These are phyloP conservation scores for Drosophila prostipennis DNA, from an alignment of 2,888 invertebrate genomes.

Conservation along the genomic window DNA sequence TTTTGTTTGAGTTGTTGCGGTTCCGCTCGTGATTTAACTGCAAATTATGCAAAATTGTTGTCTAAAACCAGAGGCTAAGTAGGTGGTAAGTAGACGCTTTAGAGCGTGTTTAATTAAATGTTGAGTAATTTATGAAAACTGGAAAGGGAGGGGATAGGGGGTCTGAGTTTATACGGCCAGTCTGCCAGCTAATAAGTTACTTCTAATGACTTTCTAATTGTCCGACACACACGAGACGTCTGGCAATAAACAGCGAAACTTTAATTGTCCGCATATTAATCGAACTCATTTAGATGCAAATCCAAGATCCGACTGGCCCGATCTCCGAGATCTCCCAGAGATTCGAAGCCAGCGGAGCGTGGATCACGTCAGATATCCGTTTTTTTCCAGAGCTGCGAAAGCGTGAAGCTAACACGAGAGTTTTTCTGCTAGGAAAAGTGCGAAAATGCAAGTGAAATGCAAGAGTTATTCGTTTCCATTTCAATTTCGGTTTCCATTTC, in stretches of 20 bases:
- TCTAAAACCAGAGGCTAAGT: slow-evolving; percentile 78
- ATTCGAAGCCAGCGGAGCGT: slow-evolving; percentile 18
- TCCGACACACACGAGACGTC: slow-evolving; percentile 46
- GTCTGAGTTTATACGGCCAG: slow-evolving; percentile 6
- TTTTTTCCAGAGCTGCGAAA: slow-evolving; percentile 48
- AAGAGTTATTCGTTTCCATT: slow-evolving; percentile 38
- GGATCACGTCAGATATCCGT: slow-evolving; percentile 6
- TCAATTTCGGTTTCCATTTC: slow-evolving; percentile 29
- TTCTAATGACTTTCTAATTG: slow-evolving; percentile 79
- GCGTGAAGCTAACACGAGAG: slow-evolving; percentile 64
- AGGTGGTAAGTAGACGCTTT: slow-evolving; percentile 81
- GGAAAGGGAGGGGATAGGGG: neutral
- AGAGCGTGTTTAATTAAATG: slow-evolving; percentile 80
- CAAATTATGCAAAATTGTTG: slow-evolving; percentile 79
- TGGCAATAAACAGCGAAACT: slow-evolving; percentile 51
- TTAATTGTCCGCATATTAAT: slow-evolving; percentile 69
- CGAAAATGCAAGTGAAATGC: slow-evolving; percentile 71
- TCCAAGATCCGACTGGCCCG: slow-evolving; percentile 28
- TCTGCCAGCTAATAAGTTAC: slow-evolving; percentile 67
- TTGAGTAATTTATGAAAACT: slow-evolving; percentile 80
- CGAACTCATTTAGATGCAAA: slow-evolving; percentile 77
- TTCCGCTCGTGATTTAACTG: slow-evolving; percentile 70
- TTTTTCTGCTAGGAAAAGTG: slow-evolving; percentile 62
- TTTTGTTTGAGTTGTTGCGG: slow-evolving; percentile 6
- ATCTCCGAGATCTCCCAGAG: slow-evolving; percentile 5